Percentiles rank a stretch among this genome's conserved stretches.
These are phyloP conservation scores for Crypturellus tataupa DNA, from an alignment of 2,797 vertebrate genomes.

Conservation along the genomic window DNA sequence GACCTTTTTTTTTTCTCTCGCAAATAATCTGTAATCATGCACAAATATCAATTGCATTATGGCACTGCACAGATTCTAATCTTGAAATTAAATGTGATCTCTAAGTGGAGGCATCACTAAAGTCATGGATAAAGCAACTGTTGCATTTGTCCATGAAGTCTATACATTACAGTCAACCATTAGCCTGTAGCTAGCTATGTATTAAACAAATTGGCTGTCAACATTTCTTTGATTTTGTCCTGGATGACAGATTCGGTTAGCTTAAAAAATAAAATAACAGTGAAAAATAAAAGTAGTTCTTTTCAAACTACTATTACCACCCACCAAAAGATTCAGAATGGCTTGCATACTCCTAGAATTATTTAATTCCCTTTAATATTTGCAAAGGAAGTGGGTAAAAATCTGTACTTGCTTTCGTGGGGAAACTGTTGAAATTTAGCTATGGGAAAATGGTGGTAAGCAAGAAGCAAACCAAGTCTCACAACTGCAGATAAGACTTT, in stretches of 20 bases:
- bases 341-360: background rate
- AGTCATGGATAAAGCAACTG: background rate
- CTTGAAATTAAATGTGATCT: background rate
- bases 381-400: slow-evolving; percentile 31
- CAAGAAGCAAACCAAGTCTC: slow-evolving; percentile 44
- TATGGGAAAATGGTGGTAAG: slow-evolving; percentile 19
- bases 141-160: background rate
- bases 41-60: background rate
- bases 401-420: background rate
- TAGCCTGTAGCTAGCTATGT: background rate
- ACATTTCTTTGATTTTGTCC: background rate
- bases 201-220: background rate
- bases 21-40: background rate
- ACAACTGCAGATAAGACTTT: slow-evolving; percentile 8
- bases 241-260: background rate
- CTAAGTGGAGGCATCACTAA: background rate
- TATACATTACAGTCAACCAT: background rate
- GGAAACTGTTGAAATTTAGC: slow-evolving; percentile 29
- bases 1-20: background rate
- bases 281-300: background rate
- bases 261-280: background rate
- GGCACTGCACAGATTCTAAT: background rate
- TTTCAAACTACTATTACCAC: background rate
- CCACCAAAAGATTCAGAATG: background rate
- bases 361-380: slow-evolving; percentile 31